These are phyloP conservation scores for Equus przewalskii DNA, from an alignment of 2,113 vertebrate genomes.

Conservation along the genomic window DNA sequence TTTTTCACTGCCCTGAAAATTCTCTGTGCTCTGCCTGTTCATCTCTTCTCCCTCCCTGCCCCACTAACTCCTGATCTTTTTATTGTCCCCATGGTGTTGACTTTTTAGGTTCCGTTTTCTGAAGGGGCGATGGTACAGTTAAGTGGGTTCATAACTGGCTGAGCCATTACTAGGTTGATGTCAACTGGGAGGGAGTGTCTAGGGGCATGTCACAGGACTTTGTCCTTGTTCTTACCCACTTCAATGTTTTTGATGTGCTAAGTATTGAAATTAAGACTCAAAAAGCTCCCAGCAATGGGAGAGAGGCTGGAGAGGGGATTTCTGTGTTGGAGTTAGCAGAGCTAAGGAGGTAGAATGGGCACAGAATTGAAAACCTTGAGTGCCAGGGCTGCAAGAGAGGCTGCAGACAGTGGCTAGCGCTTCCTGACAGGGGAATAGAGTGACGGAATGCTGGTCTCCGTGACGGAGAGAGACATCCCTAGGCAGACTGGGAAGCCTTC, in stretches of 20 bases:
- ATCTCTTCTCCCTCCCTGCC: not conserved
- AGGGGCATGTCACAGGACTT: not conserved
- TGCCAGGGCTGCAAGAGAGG: not conserved
- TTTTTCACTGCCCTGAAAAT: not conserved
- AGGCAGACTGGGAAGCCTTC: not conserved
- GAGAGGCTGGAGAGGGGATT: not conserved
- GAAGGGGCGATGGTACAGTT: not conserved
- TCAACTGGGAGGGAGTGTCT: not conserved
- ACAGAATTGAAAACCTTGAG: not conserved
- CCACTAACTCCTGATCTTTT: not conserved
- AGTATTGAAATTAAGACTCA: not conserved
- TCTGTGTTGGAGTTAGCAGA: not conserved
- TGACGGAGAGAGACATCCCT: not conserved
- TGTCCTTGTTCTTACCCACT: not conserved
- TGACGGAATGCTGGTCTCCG: not conserved
- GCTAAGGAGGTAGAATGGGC: not conserved
- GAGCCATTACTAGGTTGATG: not conserved
- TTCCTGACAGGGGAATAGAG: not conserved
- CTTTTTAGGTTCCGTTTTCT: not conserved
- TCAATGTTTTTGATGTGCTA: not conserved
- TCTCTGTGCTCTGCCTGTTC: not conserved
- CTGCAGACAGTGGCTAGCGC: not conserved
- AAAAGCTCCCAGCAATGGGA: not conserved
- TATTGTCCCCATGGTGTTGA: not conserved
- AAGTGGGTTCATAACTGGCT: not conserved